Percentiles rank a stretch among this genome's conserved stretches.
Conservation (phyloP, 2,113 vertebrate species). For the Carlito syrichta region DNA sequence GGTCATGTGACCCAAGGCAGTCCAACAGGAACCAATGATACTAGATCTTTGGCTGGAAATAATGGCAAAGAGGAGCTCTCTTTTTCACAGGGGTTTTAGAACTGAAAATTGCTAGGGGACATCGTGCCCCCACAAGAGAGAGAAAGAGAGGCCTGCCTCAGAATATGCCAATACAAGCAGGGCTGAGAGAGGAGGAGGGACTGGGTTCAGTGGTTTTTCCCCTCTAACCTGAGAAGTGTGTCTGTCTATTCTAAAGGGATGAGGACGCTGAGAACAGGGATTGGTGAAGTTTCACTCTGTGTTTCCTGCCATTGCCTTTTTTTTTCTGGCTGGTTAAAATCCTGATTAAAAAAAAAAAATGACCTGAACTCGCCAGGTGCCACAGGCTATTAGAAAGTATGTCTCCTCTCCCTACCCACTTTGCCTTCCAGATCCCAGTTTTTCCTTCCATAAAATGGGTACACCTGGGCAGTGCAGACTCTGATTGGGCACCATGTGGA, state of each 20-base stretch:
- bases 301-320: not conserved
- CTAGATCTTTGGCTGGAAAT: not conserved
- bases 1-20: not conserved
- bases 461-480: fast-evolving
- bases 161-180: not conserved
- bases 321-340: not conserved
- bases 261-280: not conserved
- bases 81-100: not conserved
- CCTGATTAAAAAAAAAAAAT: too few relatives aligned
- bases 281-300: not conserved
- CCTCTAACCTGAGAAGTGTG: not conserved
- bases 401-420: not conserved
- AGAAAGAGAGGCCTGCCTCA: not conserved
- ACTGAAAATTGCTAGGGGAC: not conserved
- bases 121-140: not conserved
- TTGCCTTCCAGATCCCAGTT: not conserved
- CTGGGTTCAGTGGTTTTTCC: too few relatives aligned
- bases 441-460: not conserved
- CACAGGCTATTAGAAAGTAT: not conserved
- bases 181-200: not conserved
- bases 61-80: not conserved
- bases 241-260: not conserved
- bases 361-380: not conserved
- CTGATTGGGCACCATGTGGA: not conserved
- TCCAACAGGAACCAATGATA: not conserved